A percentile compares a stretch with the other conserved stretches of the same genome.
Evolutionary conservation across 2,113 vertebrate genomes (phyloP).

Genomic region (Hucho hucho): DNA sequence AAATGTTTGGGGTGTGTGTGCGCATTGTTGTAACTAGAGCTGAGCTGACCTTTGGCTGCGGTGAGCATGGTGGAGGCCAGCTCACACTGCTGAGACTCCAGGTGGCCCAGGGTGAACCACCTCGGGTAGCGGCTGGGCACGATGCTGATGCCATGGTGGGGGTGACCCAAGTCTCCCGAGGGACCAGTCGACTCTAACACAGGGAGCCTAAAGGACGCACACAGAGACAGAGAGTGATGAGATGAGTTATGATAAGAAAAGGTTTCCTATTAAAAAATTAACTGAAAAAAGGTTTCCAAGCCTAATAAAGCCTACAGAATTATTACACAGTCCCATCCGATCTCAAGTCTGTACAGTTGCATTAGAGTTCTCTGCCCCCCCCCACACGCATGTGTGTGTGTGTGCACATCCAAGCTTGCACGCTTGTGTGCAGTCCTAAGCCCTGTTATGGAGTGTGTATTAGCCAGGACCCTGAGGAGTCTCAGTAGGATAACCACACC

Average conservation of each 20-base stretch:
- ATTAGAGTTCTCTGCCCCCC: neutral
- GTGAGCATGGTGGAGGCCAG: conserved; percentile 98
- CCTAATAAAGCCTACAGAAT: no score
- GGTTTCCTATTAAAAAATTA: no score
- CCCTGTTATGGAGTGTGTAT: neutral
- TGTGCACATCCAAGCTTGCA: no score
- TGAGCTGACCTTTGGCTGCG: conserved; percentile 84
- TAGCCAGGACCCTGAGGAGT: neutral
- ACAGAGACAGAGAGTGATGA: neutral
- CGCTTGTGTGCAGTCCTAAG: neutral
- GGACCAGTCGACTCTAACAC: conserved; percentile 91
- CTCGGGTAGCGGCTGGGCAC: conserved; percentile 94
- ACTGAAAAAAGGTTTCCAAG: no score
- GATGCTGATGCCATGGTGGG: conserved; percentile 94
- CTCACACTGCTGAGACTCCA: conserved; percentile 98
- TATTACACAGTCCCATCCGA: no score
- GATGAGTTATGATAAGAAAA: neutral
- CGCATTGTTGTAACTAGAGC: neutral
- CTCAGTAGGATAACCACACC: neutral
- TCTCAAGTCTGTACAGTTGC: no score
- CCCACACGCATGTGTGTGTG: neutral
- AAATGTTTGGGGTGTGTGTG: neutral
- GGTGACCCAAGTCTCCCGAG: conserved; percentile 84
- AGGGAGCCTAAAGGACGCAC: conserved; percentile 78
- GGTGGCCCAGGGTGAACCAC: conserved; percentile 97